phyloP scores from a whole-genome alignment of 1,140 invertebrate species.

The Aphelenchoides besseyi region DNA sequence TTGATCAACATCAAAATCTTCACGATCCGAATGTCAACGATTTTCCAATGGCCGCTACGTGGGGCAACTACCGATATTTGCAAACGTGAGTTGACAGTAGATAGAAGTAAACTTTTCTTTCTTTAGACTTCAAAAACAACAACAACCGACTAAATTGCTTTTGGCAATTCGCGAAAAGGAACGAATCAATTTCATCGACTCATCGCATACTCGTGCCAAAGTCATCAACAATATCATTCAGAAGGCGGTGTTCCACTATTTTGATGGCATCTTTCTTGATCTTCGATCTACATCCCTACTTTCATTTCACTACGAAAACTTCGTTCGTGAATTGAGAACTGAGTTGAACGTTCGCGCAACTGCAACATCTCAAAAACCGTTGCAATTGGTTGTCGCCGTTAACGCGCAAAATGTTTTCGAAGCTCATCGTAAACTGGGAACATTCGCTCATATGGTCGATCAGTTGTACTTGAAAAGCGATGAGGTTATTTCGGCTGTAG shows the following conservation, averaged over 20 bases:
- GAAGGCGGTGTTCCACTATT: background rate
- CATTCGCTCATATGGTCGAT: background rate
- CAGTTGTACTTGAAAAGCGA: conserved; percentile 12
- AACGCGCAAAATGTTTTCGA: background rate
- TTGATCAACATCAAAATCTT: conserved; percentile 6
- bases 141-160: background rate
- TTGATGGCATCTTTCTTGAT: conserved; percentile 17
- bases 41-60: background rate
- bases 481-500: background rate
- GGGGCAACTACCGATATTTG: conserved; percentile 13
- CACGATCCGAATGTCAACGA: conserved; percentile 12
- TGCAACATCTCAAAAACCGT: background rate
- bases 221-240: conserved; percentile 2
- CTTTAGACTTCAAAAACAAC: background rate
- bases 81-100: background rate
- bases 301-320: conserved; percentile 11
- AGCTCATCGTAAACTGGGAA: background rate
- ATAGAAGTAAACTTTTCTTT: background rate
- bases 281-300: background rate
- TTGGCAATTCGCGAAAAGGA: conserved; percentile 7
- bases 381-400: background rate
- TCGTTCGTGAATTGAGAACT: conserved; percentile 1
- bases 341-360: background rate
- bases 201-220: background rate
- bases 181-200: conserved; percentile 8